phyloP scores from a whole-genome alignment of 92 coral and sea anemone genomes.

The Epizoanthus stellaris region DNA sequence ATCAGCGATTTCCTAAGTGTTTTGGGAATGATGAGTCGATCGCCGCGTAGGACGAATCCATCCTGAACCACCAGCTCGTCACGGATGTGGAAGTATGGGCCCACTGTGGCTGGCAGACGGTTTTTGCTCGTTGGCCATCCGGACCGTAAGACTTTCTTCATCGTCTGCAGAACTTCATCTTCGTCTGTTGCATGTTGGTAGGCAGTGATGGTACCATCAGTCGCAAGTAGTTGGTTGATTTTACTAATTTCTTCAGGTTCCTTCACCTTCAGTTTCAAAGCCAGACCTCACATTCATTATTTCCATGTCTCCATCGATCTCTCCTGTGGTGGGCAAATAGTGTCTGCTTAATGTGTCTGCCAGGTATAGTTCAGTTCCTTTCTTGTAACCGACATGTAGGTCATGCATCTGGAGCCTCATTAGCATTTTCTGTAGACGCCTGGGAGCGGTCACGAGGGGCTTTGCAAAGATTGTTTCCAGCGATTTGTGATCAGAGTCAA shows the following conservation, averaged over 20 bases:
- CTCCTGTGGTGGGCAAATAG: not conserved
- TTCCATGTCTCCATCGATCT: not conserved
- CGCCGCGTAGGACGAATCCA: not conserved
- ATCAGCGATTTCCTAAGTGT: not conserved
- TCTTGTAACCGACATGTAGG: constrained; percentile 24
- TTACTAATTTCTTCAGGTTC: not conserved
- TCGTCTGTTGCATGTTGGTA: not conserved
- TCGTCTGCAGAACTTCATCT: constrained; percentile 20
- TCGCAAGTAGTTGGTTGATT: constrained; percentile 28
- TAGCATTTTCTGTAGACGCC: constrained; percentile 24
- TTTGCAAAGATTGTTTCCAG: constrained; percentile 27
- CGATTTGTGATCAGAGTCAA: constrained; percentile 19
- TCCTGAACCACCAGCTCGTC: constrained; percentile 24
- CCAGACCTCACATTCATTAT: too few species aligned
- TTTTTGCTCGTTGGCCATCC: constrained; percentile 45
- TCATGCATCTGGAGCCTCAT: constrained; percentile 28
- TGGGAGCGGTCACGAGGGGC: constrained; percentile 22
- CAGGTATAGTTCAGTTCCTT: constrained; percentile 9
- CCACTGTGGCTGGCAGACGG: not conserved
- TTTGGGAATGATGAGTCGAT: constrained; percentile 15
- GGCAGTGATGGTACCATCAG: not conserved
- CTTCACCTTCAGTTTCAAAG: too few species aligned
- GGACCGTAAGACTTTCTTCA: not conserved
- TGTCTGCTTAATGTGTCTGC: not conserved
- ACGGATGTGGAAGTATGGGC: constrained; percentile 18